A percentile compares a stretch with the other conserved stretches of the same genome.
Conservation (phyloP, 2,888 invertebrate genomes). For the Abscondita cerata region DNA sequence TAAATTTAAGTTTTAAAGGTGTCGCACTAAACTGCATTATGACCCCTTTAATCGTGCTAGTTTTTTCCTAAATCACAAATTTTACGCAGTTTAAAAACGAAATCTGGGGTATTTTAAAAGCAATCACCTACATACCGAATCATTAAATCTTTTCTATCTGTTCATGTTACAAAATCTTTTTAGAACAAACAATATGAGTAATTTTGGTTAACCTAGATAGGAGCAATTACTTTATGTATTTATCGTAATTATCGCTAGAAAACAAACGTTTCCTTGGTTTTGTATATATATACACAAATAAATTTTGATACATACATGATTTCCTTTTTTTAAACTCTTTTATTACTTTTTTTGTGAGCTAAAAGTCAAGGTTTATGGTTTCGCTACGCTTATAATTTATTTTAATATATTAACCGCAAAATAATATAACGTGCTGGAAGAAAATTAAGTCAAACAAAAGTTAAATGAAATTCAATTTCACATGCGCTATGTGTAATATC, state of each 20-base stretch:
- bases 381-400: slow-evolving; percentile 1
- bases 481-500: neutral
- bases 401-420: slow-evolving; percentile 9
- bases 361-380: slow-evolving; percentile 12
- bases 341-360: neutral
- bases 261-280: slow-evolving; percentile 23
- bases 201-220: slow-evolving; percentile 42
- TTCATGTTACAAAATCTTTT: slow-evolving; percentile 29
- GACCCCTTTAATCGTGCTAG: slow-evolving; percentile 20
- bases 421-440: slow-evolving; percentile 1
- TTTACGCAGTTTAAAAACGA: slow-evolving; percentile 24
- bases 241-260: slow-evolving; percentile 35
- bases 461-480: neutral
- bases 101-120: slow-evolving; percentile 24
- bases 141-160: slow-evolving; percentile 21
- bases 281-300: too few relatives aligned
- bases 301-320: neutral
- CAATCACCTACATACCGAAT: slow-evolving; percentile 29
- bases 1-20: neutral
- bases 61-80: slow-evolving; percentile 21
- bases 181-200: slow-evolving; percentile 37
- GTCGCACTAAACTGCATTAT: slow-evolving; percentile 2
- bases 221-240: slow-evolving; percentile 38
- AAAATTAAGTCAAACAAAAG: neutral
- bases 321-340: slow-evolving; percentile 2